Evolutionary conservation across 2,888 invertebrate species (phyloP).

Genomic region (Cerastis rubricosa): DNA sequence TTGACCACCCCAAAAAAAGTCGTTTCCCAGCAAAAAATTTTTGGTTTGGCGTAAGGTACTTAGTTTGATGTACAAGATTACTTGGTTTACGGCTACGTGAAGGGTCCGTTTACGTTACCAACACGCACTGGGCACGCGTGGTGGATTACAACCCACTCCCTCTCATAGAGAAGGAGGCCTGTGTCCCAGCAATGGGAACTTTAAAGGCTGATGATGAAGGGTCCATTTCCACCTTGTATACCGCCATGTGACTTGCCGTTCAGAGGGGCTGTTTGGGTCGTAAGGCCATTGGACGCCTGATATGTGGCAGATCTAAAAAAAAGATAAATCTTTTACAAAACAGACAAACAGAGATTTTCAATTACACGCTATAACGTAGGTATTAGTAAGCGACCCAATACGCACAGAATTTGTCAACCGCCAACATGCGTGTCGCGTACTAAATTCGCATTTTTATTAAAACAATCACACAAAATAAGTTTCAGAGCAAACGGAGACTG

Average conservation of each 20-base stretch:
- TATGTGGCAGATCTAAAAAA: background rate
- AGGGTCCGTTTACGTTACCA: too few species aligned
- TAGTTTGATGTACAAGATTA: too few species aligned
- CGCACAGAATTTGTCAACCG: conserved; percentile 50
- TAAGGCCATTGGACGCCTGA: background rate
- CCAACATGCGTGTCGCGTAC: conserved; percentile 40
- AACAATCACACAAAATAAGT: conserved; percentile 64
- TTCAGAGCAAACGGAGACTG: conserved; percentile 49
- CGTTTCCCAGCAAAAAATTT: too few species aligned
- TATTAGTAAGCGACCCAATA: conserved; percentile 55
- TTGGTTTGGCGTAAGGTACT: too few species aligned
- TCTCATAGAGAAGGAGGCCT: too few species aligned
- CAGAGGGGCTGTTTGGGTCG: background rate
- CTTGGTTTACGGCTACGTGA: too few species aligned
- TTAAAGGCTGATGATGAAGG: too few species aligned
- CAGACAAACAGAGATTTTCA: conserved; percentile 20
- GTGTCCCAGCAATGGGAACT: too few species aligned
- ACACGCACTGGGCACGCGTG: too few species aligned
- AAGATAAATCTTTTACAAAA: background rate
- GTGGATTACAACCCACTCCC: too few species aligned
- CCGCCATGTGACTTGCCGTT: background rate
- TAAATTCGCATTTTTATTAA: conserved; percentile 60
- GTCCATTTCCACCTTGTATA: background rate
- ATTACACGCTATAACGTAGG: conserved; percentile 12
- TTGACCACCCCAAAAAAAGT: too few species aligned